These are phyloP conservation scores for Leuctra nigra DNA, from an alignment of 2,888 invertebrate species.

Conservation along the genomic window DNA sequence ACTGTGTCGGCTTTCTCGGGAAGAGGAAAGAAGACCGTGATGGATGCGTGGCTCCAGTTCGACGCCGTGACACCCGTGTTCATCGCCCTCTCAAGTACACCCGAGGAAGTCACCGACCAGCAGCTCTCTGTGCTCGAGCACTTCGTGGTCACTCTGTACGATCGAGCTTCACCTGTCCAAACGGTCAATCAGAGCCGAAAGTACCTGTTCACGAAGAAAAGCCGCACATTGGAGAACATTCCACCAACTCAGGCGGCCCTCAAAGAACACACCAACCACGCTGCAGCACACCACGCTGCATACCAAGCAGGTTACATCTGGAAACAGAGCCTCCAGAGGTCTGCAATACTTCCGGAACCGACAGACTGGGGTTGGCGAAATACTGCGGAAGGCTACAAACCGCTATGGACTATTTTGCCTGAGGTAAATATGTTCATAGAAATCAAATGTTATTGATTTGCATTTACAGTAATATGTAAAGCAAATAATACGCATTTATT, in stretches of 20 bases:
- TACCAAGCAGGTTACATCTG: constrained; percentile 1
- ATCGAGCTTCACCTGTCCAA: background rate
- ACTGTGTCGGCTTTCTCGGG: background rate
- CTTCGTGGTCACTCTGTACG: background rate
- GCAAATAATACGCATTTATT: background rate
- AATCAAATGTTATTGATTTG: background rate
- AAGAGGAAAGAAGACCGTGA: background rate
- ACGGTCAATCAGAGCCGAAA: background rate
- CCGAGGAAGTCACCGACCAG: background rate
- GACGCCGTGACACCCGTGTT: background rate
- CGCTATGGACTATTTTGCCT: background rate
- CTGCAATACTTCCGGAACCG: background rate
- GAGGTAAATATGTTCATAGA: constrained; percentile 1
- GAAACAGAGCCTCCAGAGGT: background rate
- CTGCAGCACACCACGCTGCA: background rate
- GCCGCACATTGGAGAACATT: background rate
- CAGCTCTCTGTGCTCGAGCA: background rate
- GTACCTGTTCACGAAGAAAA: background rate
- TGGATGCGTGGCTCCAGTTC: background rate
- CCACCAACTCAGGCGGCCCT: background rate
- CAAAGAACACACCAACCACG: background rate
- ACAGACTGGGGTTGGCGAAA: background rate
- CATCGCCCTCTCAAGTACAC: background rate
- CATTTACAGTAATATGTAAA: background rate
- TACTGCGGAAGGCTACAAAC: background rate